phyloP scores from a whole-genome alignment of 2,797 vertebrate species.

The Argyrosomus regius region DNA sequence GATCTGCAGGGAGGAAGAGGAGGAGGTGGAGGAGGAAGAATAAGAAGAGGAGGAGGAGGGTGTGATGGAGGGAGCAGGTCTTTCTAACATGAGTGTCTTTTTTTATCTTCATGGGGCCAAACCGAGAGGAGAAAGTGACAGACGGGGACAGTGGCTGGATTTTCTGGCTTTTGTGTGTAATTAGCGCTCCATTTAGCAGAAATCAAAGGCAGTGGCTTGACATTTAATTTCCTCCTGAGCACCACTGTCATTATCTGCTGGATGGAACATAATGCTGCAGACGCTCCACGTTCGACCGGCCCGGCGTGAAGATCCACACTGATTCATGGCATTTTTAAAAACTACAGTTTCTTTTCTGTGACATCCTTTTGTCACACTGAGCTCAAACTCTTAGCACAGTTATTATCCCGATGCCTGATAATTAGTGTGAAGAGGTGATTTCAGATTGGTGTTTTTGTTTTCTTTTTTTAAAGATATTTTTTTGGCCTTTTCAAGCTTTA shows the following conservation, averaged over 20 bases:
- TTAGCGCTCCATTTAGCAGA: constrained; percentile 70
- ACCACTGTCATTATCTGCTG: constrained; percentile 43
- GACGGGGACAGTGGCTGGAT: constrained; percentile 39
- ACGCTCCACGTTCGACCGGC: background rate
- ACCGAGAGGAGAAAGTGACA: constrained; percentile 54
- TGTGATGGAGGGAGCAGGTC: background rate
- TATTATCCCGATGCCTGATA: background rate
- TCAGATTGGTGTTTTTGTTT: background rate
- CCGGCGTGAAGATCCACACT: background rate
- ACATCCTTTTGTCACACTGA: too few relatives aligned
- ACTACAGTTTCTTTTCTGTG: background rate
- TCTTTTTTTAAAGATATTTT: too few relatives aligned
- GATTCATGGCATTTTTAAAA: constrained; percentile 1
- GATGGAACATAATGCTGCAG: constrained; percentile 7
- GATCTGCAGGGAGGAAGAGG: constrained; percentile 26
- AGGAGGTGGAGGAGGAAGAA: background rate
- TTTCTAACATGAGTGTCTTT: constrained; percentile 33
- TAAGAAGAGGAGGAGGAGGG: background rate
- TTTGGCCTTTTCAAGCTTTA: too few relatives aligned
- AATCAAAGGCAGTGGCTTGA: constrained; percentile 71
- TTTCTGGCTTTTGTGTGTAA: constrained; percentile 64
- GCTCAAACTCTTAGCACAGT: background rate
- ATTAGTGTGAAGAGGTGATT: constrained; percentile 6
- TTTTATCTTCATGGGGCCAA: constrained; percentile 43
- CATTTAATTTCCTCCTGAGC: constrained; percentile 71